Evolutionary conservation across 1,140 invertebrate genomes (phyloP).

Genomic region (Heliconius eleuchia): DNA sequence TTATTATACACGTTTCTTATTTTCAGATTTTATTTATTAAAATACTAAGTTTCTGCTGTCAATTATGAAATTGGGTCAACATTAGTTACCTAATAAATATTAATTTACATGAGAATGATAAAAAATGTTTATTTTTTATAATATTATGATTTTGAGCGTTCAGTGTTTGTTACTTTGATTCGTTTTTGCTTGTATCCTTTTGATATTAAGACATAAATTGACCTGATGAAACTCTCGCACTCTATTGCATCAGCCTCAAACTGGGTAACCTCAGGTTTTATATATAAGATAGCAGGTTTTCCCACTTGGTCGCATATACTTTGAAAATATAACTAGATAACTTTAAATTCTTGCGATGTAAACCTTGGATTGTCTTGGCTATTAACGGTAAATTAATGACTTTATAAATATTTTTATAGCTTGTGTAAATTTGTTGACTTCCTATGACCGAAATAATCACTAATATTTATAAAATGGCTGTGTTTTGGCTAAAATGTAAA

Average conservation of each 20-base stretch:
- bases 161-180: constrained; percentile 5
- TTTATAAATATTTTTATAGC: background rate
- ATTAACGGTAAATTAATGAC: constrained; percentile 15
- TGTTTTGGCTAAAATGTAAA: background rate
- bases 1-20: background rate
- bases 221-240: constrained; percentile 58
- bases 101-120: background rate
- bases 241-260: constrained; percentile 72
- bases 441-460: background rate
- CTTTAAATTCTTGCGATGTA: constrained; percentile 12
- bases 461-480: background rate
- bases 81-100: constrained; percentile 5
- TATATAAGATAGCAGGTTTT: constrained; percentile 43
- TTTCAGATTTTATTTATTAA: background rate
- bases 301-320: constrained; percentile 30
- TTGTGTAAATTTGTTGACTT: background rate
- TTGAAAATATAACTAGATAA: background rate
- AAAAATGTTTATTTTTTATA: background rate
- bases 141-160: constrained; percentile 20
- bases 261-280: constrained; percentile 58
- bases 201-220: constrained; percentile 52
- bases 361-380: constrained; percentile 16
- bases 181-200: constrained; percentile 51
- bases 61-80: constrained; percentile 6
- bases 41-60: background rate